Conservation (phyloP, 2,113 vertebrate genomes). For the Bos javanicus region DNA sequence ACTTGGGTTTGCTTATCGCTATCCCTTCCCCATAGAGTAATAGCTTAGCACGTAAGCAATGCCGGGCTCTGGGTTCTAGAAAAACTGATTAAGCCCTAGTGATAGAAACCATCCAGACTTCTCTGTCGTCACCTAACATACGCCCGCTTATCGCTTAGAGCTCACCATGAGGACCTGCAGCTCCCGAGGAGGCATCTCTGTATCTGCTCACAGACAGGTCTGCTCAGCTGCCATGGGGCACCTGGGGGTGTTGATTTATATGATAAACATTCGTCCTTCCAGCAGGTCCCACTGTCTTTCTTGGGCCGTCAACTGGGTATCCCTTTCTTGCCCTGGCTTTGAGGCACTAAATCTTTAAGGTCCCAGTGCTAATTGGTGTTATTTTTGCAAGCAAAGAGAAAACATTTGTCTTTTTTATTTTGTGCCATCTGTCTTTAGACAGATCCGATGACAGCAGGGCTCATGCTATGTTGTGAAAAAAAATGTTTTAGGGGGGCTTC, state of each 20-base stretch:
- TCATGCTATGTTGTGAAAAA: not conserved
- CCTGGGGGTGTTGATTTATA: not conserved
- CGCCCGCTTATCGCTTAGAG: not conserved
- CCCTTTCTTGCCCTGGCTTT: not conserved
- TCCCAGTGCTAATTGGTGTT: not conserved
- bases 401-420: not conserved
- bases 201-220: not conserved
- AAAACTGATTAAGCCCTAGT: not conserved
- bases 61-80: not conserved
- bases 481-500: not conserved
- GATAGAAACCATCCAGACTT: not conserved
- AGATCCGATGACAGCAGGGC: not conserved
- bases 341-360: not conserved
- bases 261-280: not conserved
- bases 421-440: not conserved
- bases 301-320: not conserved
- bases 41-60: not conserved
- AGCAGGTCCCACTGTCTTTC: not conserved
- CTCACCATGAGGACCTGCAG: not conserved
- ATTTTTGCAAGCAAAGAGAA: not conserved
- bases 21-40: accelerated
- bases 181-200: not conserved
- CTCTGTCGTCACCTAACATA: not conserved
- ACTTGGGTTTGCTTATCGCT: not conserved
- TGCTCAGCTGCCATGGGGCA: not conserved